Evolutionary conservation across 2,888 invertebrate genomes (phyloP).

Genomic region (Thalpophila matura): DNA sequence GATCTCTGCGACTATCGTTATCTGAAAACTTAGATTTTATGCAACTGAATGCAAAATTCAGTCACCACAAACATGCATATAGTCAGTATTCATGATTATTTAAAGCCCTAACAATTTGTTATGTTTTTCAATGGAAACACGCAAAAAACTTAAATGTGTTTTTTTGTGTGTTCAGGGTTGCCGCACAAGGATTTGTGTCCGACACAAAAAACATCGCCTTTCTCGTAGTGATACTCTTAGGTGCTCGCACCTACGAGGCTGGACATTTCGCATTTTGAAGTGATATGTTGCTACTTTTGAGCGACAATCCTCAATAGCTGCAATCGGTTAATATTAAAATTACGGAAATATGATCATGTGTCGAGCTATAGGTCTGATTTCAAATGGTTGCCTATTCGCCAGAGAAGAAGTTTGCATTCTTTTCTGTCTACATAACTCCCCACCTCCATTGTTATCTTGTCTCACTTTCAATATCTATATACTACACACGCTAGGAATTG

Average conservation of each 20-base stretch:
- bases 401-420: too few species aligned
- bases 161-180: not conserved
- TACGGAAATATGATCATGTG: too few species aligned
- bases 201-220: not conserved
- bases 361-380: too few species aligned
- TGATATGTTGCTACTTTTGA: constrained; percentile 14
- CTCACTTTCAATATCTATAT: too few species aligned
- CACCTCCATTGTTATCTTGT: too few species aligned
- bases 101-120: not conserved
- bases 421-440: too few species aligned
- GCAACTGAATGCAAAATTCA: not conserved
- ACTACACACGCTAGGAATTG: too few species aligned
- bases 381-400: too few species aligned
- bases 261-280: constrained; percentile 1
- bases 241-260: not conserved
- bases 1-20: too few species aligned
- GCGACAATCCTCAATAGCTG: too few species aligned
- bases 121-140: not conserved
- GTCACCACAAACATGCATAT: not conserved
- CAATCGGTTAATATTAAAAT: too few species aligned
- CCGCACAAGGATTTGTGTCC: constrained; percentile 1
- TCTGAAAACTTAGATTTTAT: too few species aligned
- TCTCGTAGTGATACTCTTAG: not conserved
- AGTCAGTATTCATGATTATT: not conserved
- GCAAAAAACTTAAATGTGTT: not conserved